phyloP scores from a whole-genome alignment of 2,888 invertebrate genomes.

The Platycheirus albimanus region DNA sequence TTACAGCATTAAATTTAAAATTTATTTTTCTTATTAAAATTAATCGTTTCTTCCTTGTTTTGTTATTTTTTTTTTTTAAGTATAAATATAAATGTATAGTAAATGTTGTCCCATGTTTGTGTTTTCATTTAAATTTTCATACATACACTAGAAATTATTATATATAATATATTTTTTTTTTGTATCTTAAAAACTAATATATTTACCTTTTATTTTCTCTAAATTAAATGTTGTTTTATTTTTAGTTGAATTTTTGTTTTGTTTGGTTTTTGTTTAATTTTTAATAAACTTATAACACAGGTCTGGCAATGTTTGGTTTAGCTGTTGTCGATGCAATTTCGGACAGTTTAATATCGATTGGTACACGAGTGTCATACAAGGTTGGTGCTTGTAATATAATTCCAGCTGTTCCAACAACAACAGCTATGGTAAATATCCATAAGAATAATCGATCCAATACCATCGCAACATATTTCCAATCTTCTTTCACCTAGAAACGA shows the following conservation, averaged over 20 bases:
- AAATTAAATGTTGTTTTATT: slow-evolving; percentile 43
- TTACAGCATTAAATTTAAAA: slow-evolving; percentile 17
- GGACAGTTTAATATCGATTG: slow-evolving; percentile 93
- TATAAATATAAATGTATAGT: slow-evolving; percentile 74
- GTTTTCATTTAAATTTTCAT: slow-evolving; percentile 46
- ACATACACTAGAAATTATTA: slow-evolving; percentile 51
- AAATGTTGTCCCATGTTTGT: slow-evolving; percentile 67
- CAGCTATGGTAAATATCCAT: slow-evolving; percentile 98
- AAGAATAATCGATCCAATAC: slow-evolving; percentile 97
- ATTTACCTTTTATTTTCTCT: slow-evolving; percentile 49
- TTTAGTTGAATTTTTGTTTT: slow-evolving; percentile 26
- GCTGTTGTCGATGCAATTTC: slow-evolving; percentile 95
- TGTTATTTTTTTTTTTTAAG: slow-evolving; percentile 35
- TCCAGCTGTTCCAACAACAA: slow-evolving; percentile 95
- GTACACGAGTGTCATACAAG: slow-evolving; percentile 94
- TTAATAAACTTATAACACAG: slow-evolving; percentile 81
- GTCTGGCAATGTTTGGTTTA: slow-evolving; percentile 87
- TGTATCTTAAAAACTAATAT: slow-evolving; percentile 43
- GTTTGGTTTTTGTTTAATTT: no score
- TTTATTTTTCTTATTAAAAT: slow-evolving; percentile 28
- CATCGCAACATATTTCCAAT: slow-evolving; percentile 99
- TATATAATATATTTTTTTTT: slow-evolving; percentile 16
- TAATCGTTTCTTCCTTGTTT: slow-evolving; percentile 14
- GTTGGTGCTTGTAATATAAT: slow-evolving; percentile 98
- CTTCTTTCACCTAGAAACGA: slow-evolving; percentile 91